A percentile compares a stretch with the other conserved stretches of the same genome.
phyloP scores from a whole-genome alignment of 2,888 invertebrate species.

The Temnothorax ravouxi region DNA sequence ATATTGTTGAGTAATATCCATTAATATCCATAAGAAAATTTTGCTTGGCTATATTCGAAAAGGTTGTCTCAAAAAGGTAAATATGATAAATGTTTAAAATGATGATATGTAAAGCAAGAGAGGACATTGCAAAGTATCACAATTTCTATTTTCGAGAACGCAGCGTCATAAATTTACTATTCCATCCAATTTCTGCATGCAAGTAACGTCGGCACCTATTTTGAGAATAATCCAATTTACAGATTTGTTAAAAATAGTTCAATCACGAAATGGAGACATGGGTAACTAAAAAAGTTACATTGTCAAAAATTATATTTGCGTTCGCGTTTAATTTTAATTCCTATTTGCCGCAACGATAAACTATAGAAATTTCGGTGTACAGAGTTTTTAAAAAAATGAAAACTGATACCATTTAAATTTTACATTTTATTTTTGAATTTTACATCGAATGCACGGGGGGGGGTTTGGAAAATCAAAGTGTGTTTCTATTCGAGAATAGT shows the following conservation, averaged over 20 bases:
- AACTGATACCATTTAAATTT: not conserved
- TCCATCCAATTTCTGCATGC: not conserved
- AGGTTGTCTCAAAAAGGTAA: not conserved
- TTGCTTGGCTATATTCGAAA: not conserved
- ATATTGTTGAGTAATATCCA: not conserved
- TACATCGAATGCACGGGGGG: not conserved
- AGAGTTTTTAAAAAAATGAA: not conserved
- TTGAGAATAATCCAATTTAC: not conserved
- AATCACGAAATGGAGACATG: not conserved
- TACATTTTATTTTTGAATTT: not conserved
- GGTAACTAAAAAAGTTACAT: not conserved
- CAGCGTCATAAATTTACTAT: not conserved
- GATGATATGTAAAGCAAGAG: not conserved
- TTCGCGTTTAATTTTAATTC: not conserved
- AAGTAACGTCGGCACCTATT: not conserved
- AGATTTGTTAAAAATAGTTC: not conserved
- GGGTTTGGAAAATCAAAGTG: not conserved
- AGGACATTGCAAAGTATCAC: not conserved
- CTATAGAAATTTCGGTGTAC: not conserved
- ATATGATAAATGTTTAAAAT: slow-evolving; percentile 21
- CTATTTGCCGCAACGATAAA: not conserved
- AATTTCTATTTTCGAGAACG: not conserved
- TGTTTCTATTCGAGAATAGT: not conserved
- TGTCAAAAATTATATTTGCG: slow-evolving; percentile 2
- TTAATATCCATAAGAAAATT: not conserved